Evolutionary conservation across 2,113 vertebrate species (phyloP).

Genomic region (Macquaria ambigua): DNA sequence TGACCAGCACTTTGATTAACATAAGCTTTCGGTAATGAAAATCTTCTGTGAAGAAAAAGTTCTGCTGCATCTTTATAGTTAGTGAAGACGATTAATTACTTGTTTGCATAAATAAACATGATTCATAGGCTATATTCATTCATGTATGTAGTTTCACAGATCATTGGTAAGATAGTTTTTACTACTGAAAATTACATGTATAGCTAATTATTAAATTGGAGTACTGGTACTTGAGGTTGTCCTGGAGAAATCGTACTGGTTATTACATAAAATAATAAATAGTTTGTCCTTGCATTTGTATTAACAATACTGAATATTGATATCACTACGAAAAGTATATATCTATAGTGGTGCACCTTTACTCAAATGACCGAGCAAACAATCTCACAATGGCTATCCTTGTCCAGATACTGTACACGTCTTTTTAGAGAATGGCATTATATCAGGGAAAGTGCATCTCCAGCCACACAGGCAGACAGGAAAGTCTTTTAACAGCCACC

Average conservation of each 20-base stretch:
- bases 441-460: not conserved
- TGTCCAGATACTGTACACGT: not conserved
- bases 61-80: not conserved
- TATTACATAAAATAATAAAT: not conserved
- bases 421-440: not conserved
- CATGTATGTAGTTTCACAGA: not conserved
- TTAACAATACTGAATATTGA: not conserved
- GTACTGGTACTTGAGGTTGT: not conserved
- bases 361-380: not conserved
- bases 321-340: not conserved
- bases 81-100: not conserved
- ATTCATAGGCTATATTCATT: no score
- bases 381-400: not conserved
- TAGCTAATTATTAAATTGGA: not conserved
- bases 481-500: not conserved
- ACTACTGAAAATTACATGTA: not conserved
- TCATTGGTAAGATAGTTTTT: not conserved
- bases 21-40: not conserved
- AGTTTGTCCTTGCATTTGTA: not conserved
- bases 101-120: not conserved
- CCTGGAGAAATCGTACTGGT: not conserved
- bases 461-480: not conserved
- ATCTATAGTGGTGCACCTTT: not conserved
- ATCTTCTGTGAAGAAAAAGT: not conserved
- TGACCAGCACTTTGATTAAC: not conserved